phyloP scores from a whole-genome alignment of 2,888 invertebrate species.

The Tromatobia lineatoria region DNA sequence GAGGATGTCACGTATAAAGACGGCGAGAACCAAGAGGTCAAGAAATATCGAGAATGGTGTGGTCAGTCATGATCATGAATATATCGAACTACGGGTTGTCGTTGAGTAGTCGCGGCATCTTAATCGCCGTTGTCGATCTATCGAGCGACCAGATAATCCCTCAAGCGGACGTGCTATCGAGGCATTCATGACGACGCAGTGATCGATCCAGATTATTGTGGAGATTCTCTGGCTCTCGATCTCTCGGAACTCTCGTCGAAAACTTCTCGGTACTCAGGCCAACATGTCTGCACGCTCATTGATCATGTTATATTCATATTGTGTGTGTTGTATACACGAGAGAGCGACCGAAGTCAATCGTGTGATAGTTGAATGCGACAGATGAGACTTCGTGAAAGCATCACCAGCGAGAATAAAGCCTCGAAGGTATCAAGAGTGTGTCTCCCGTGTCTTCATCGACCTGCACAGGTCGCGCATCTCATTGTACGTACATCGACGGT shows the following conservation, averaged over 20 bases:
- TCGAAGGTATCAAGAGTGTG: conserved; percentile 24
- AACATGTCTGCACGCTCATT: conserved; percentile 54
- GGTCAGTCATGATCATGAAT: conserved; percentile 28
- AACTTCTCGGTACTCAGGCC: conserved; percentile 6
- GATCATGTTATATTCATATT: conserved; percentile 45
- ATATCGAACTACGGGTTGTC: conserved; percentile 18
- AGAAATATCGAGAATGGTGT: conserved; percentile 24
- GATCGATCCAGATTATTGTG: conserved; percentile 59
- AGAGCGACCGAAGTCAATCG: conserved; percentile 32
- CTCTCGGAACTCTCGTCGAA: conserved; percentile 2
- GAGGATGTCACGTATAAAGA: not conserved
- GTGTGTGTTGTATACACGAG: conserved; percentile 21
- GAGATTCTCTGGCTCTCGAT: conserved; percentile 37
- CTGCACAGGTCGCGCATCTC: not conserved
- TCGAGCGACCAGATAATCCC: conserved; percentile 58
- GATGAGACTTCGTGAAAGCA: conserved; percentile 31
- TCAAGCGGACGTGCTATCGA: conserved; percentile 35
- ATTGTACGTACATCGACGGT: conserved; percentile 25
- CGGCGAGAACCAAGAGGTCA: conserved; percentile 33
- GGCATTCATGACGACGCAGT: conserved; percentile 61
- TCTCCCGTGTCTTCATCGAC: not conserved
- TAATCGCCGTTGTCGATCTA: conserved; percentile 67
- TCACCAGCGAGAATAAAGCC: conserved; percentile 36
- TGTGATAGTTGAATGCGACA: conserved; percentile 32
- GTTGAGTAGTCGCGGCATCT: conserved; percentile 41